Percentiles rank a stretch among this genome's conserved stretches.
phyloP scores from a whole-genome alignment of 2,113 vertebrate species.

The Equus przewalskii region DNA sequence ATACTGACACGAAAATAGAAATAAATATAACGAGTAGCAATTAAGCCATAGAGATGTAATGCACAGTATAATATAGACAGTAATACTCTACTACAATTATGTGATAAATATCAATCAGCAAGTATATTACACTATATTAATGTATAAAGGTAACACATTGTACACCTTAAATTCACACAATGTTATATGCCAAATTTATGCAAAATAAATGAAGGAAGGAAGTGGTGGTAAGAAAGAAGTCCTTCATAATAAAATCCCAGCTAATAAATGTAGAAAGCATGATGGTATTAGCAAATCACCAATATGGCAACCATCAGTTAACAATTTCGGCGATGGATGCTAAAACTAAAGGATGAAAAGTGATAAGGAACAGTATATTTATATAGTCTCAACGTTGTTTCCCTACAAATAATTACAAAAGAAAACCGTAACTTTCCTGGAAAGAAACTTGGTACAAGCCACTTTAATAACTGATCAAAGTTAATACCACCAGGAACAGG shows the following conservation, averaged over 20 bases:
- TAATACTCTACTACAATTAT: not conserved
- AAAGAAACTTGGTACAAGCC: not conserved
- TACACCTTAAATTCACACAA: not conserved
- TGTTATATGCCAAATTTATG: not conserved
- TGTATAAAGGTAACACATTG: not conserved
- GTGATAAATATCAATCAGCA: not conserved
- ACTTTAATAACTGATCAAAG: not conserved
- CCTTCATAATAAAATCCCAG: conserved; percentile 1
- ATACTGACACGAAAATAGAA: not conserved
- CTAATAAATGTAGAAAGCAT: not conserved
- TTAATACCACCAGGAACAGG: not conserved
- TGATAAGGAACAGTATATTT: not conserved
- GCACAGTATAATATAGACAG: not conserved
- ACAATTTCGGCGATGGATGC: not conserved
- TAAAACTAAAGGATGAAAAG: conserved; percentile 12
- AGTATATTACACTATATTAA: not conserved
- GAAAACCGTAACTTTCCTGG: not conserved
- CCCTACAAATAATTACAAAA: not conserved
- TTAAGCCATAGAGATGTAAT: not conserved
- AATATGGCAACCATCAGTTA: not conserved
- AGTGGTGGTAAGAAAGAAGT: not conserved
- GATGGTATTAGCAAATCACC: not conserved
- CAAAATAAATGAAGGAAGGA: not conserved
- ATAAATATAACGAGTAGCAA: not conserved
- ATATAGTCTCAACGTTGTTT: not conserved